These are phyloP conservation scores for Gryllus longicercus DNA, from an alignment of 2,888 invertebrate species.

Conservation along the genomic window DNA sequence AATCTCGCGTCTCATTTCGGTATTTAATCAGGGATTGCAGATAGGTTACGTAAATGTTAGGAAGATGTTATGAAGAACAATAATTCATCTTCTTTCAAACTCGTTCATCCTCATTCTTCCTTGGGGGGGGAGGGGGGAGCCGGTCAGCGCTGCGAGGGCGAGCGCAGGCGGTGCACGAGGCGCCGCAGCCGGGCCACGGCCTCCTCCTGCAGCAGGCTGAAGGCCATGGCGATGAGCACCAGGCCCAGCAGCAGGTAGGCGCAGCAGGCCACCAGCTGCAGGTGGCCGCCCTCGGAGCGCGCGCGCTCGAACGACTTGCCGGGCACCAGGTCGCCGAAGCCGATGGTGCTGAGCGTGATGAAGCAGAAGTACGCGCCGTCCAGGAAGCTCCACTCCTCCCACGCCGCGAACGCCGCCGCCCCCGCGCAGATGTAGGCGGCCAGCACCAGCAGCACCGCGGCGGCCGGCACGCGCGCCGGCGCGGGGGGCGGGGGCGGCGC, in stretches of 20 bases:
- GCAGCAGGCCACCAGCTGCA: slow-evolving; percentile 76
- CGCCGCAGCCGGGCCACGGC: slow-evolving; percentile 53
- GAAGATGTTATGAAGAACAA: too few species aligned
- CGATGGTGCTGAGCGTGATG: slow-evolving; percentile 78
- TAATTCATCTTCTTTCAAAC: too few species aligned
- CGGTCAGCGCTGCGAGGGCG: slow-evolving; percentile 25
- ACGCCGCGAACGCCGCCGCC: slow-evolving; percentile 72
- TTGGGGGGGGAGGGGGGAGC: slow-evolving; percentile 25
- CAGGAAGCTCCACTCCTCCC: slow-evolving; percentile 76
- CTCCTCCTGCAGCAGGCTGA: slow-evolving; percentile 78
- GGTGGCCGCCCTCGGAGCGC: slow-evolving; percentile 52
- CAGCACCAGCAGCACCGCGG: slow-evolving; percentile 63
- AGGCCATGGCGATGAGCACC: slow-evolving; percentile 79
- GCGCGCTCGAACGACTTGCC: slow-evolving; percentile 50
- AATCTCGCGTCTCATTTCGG: too few species aligned
- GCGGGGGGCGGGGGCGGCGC: slow-evolving; percentile 39
- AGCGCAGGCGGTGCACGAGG: slow-evolving; percentile 63
- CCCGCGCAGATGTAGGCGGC: slow-evolving; percentile 71
- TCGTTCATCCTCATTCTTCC: too few species aligned
- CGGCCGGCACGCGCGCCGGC: slow-evolving; percentile 56
- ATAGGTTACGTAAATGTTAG: too few species aligned
- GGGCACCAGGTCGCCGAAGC: slow-evolving; percentile 74
- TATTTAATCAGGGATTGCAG: too few species aligned
- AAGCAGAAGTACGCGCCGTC: slow-evolving; percentile 84
- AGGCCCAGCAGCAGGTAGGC: slow-evolving; percentile 74